phyloP scores from a whole-genome alignment of 2,888 invertebrate species.

The Rotaria magnacalcarata region DNA sequence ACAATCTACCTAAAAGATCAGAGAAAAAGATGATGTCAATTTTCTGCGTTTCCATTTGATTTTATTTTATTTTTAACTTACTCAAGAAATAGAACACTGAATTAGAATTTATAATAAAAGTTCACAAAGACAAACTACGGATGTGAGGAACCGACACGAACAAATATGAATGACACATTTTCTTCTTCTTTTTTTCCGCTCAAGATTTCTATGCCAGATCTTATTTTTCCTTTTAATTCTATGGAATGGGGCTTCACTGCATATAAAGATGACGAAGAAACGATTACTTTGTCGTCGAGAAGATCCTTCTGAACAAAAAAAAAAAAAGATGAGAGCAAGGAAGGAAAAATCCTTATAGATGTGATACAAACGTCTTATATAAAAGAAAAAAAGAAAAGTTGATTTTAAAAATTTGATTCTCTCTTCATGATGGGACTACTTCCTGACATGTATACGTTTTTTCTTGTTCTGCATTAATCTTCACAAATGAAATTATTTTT shows the following conservation, averaged over 20 bases:
- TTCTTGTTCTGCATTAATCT: no score
- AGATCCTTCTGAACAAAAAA: neutral
- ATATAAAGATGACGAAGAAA: neutral
- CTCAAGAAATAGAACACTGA: no score
- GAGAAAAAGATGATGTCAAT: no score
- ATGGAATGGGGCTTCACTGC: no score
- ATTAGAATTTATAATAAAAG: no score
- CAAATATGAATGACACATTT: neutral
- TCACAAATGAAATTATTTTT: no score
- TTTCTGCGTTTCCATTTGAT: no score
- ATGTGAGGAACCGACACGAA: neutral
- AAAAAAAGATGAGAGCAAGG: neutral
- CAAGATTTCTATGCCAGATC: neutral
- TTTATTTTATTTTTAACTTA: no score
- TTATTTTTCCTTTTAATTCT: neutral
- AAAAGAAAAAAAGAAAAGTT: neutral
- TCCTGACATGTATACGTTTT: neutral
- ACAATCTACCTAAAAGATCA: no score
- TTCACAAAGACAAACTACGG: neutral
- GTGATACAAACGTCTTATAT: neutral
- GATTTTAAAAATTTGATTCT: neutral
- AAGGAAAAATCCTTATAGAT: neutral
- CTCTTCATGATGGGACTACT: neutral
- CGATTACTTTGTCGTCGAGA: neutral
- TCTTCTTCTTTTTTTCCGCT: neutral